phyloP scores from a whole-genome alignment of 2,113 vertebrate genomes.

The Otolemur garnettii region DNA sequence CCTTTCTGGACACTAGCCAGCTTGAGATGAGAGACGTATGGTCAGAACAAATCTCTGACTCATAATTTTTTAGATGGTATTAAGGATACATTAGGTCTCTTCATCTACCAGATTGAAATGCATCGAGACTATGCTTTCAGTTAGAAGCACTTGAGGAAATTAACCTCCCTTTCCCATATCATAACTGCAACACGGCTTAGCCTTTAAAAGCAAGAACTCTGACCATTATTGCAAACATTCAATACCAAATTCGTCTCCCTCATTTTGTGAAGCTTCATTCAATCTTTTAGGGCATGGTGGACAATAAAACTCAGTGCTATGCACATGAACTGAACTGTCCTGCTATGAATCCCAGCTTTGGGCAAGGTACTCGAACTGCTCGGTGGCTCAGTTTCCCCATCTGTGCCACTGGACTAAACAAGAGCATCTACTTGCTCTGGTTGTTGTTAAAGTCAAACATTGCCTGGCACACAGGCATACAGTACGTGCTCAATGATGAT shows the following conservation, averaged over 20 bases:
- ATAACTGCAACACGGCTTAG: background rate
- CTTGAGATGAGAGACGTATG: slow-evolving; percentile 44
- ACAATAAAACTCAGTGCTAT: background rate
- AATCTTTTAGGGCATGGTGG: background rate
- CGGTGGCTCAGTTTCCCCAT: background rate
- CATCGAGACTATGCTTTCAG: background rate
- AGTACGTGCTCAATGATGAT: background rate
- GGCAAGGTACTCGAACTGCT: background rate
- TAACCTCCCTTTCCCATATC: background rate
- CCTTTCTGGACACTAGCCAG: slow-evolving; percentile 70
- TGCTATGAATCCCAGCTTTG: background rate
- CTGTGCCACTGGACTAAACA: background rate
- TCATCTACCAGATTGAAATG: slow-evolving; percentile 58
- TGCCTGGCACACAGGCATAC: background rate
- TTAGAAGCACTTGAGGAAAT: slow-evolving; percentile 1
- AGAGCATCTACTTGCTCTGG: background rate
- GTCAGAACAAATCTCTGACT: slow-evolving; percentile 67
- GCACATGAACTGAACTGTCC: background rate
- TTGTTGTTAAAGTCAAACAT: slow-evolving; percentile 45
- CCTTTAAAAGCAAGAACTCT: slow-evolving; percentile 13
- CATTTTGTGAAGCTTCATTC: background rate
- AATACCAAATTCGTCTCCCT: background rate
- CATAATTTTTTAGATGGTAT: slow-evolving; percentile 63
- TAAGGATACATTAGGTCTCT: slow-evolving; percentile 74
- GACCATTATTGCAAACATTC: background rate